Conservation (phyloP, 2,113 vertebrate genomes). For the Ochotona princeps region DNA sequence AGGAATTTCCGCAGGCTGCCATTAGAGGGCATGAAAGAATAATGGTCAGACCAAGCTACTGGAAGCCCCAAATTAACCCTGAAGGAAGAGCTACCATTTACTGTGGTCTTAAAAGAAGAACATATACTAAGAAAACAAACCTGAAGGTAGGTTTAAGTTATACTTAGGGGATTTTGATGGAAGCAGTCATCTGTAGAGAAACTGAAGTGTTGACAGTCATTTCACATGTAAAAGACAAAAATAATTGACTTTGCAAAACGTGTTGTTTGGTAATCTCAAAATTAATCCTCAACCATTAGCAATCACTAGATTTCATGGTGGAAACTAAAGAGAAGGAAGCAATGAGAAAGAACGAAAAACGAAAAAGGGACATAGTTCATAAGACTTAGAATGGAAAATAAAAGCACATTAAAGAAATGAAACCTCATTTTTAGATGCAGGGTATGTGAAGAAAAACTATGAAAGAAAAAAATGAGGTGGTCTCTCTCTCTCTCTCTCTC, state of each 20-base stretch:
- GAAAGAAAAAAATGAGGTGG: neutral
- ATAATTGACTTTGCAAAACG: constrained; percentile 2
- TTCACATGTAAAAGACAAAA: neutral
- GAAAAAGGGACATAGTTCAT: rapidly evolving
- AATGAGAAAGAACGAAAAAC: neutral
- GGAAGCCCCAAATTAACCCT: constrained; percentile 34
- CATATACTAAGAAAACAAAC: neutral
- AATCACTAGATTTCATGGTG: neutral
- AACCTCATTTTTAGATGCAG: neutral
- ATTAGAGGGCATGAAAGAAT: constrained; percentile 93
- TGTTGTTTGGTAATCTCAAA: constrained; percentile 10
- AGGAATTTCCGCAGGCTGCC: constrained; percentile 83
- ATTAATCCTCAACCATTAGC: neutral
- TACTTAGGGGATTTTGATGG: neutral
- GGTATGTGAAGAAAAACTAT: neutral
- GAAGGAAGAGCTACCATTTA: constrained; percentile 54
- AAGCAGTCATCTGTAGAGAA: neutral
- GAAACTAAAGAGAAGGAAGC: neutral
- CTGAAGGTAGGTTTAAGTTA: neutral
- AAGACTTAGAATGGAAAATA: neutral
- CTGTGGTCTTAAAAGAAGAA: constrained; percentile 58
- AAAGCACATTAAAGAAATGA: neutral
- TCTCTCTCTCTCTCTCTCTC: neutral
- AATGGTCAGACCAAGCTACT: constrained; percentile 78
- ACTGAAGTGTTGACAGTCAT: neutral